Percentiles rank a stretch among this genome's conserved stretches.
phyloP scores from a whole-genome alignment of 2,797 vertebrate genomes.

The Clangula hyemalis region DNA sequence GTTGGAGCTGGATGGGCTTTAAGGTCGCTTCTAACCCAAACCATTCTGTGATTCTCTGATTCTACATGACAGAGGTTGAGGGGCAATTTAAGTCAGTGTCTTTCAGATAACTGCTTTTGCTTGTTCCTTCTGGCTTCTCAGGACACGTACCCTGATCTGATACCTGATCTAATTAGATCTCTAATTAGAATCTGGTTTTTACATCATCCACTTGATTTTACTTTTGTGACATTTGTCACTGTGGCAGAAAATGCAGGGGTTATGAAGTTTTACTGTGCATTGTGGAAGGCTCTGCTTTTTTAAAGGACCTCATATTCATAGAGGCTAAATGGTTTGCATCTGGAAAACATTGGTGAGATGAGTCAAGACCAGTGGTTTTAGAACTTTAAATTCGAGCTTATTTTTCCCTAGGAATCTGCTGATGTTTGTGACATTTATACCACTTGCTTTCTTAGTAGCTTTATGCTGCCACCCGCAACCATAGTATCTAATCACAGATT shows the following conservation, averaged over 20 bases:
- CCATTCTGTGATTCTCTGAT: too few species aligned
- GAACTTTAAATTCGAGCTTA: neutral
- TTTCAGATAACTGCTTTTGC: neutral
- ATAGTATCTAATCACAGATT: constrained; percentile 1
- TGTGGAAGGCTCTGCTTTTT: neutral
- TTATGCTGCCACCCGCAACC: neutral
- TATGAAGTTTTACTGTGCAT: neutral
- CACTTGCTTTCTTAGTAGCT: constrained; percentile 35
- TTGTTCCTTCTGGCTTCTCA: neutral
- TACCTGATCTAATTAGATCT: neutral
- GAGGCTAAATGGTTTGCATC: neutral
- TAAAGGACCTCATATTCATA: neutral
- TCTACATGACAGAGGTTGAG: neutral
- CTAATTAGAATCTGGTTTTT: neutral
- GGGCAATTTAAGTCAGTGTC: neutral
- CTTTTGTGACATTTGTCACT: neutral
- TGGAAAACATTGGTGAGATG: constrained; percentile 47
- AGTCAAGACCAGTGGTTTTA: constrained; percentile 46
- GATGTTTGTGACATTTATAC: constrained; percentile 52
- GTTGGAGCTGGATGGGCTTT: too few species aligned
- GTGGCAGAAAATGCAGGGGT: neutral
- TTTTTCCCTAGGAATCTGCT: constrained; percentile 56
- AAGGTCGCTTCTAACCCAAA: too few species aligned
- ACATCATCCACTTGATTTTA: neutral
- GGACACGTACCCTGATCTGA: neutral